A percentile compares a stretch with the other conserved stretches of the same genome.
These are phyloP conservation scores for Shargacucullia verbasci DNA, from an alignment of 2,888 invertebrate genomes.

Conservation along the genomic window DNA sequence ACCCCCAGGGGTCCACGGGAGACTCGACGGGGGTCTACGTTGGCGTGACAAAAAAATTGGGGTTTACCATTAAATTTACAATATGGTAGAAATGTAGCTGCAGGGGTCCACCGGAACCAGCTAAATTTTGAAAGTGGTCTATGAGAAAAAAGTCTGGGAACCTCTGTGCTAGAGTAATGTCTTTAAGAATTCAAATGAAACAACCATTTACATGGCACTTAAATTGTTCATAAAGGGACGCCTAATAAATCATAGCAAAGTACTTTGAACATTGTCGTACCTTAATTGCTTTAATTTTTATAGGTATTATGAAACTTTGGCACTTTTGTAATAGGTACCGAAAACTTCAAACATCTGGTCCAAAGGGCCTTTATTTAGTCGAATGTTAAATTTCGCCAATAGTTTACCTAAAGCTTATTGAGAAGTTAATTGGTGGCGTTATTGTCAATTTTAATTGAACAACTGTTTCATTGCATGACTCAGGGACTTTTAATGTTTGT, in stretches of 20 bases:
- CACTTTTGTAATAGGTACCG: constrained; percentile 12
- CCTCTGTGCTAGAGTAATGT: no score
- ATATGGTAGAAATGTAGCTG: no score
- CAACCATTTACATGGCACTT: no score
- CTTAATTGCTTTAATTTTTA: constrained; percentile 31
- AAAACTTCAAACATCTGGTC: constrained; percentile 12
- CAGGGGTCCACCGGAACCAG: no score
- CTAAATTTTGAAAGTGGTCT: no score
- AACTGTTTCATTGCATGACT: constrained; percentile 9
- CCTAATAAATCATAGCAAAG: constrained; percentile 18
- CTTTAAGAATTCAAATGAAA: no score
- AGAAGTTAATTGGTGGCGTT: neutral
- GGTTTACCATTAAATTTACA: no score
- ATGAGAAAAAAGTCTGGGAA: no score
- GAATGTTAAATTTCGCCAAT: constrained; percentile 15
- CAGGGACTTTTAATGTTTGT: neutral
- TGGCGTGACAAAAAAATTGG: no score
- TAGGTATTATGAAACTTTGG: constrained; percentile 27
- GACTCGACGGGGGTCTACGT: no score
- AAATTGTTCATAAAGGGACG: no score
- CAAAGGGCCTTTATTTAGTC: constrained; percentile 13
- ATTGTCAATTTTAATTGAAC: constrained; percentile 3
- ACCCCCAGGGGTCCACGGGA: no score
- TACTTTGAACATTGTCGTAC: constrained; percentile 10
- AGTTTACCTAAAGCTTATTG: constrained; percentile 14